A percentile compares a stretch with the other conserved stretches of the same genome.
Conservation (phyloP, 2,797 vertebrate genomes). For the Etheostoma nigrum region DNA sequence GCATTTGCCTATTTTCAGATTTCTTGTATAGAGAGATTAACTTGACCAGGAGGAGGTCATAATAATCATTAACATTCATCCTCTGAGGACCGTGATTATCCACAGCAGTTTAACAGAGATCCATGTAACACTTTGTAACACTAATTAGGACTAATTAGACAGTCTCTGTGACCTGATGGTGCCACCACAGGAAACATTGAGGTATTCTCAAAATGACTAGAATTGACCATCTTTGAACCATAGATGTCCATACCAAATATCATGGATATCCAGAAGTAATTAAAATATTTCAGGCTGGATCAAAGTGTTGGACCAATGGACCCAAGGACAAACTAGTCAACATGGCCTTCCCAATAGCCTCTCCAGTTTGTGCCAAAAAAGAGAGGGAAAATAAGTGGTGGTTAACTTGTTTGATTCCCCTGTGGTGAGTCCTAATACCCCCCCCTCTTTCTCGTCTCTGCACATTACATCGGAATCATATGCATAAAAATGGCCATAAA, state of each 20-base stretch:
- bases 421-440: slow-evolving; percentile 69
- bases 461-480: slow-evolving; percentile 64
- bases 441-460: slow-evolving; percentile 40
- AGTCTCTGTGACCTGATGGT: slow-evolving; percentile 6
- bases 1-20: neutral
- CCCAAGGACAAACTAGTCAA: slow-evolving; percentile 20
- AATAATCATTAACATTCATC: neutral
- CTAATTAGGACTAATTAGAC: neutral
- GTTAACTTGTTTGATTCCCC: slow-evolving; percentile 72
- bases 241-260: slow-evolving; percentile 7
- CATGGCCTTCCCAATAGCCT: slow-evolving; percentile 36
- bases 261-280: slow-evolving; percentile 32
- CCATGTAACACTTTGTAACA: neutral
- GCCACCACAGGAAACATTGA: slow-evolving; percentile 3
- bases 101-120: neutral
- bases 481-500: slow-evolving; percentile 73
- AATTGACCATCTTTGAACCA: slow-evolving; percentile 8
- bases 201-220: slow-evolving; percentile 15
- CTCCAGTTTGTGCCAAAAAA: slow-evolving; percentile 39
- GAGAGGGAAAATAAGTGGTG: slow-evolving; percentile 67
- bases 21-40: neutral
- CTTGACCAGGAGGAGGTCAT: neutral
- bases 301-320: slow-evolving; percentile 22
- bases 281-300: slow-evolving; percentile 26
- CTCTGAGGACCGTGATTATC: neutral